Evolutionary conservation across 2,113 vertebrate species (phyloP).

Genomic region (Oncorhynchus masou): DNA sequence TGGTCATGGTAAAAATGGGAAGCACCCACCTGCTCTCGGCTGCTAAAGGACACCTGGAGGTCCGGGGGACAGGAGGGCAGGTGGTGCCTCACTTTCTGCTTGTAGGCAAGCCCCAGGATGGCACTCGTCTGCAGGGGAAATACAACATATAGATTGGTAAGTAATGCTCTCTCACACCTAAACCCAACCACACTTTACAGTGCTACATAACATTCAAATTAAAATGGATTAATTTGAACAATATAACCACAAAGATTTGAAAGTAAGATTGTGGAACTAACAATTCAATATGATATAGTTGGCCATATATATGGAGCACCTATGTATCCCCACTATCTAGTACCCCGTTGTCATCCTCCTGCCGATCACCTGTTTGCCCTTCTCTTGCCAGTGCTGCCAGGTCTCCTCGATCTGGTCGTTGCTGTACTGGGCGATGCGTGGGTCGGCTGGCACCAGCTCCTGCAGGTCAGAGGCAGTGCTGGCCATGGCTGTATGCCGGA

Average conservation of each 20-base stretch:
- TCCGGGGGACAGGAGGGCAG: slow-evolving; percentile 9
- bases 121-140: slow-evolving; percentile 7
- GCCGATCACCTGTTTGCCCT: slow-evolving; percentile 18
- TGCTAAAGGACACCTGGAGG: slow-evolving; percentile 6
- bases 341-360: neutral
- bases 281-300: too few relatives aligned
- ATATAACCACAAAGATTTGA: too few relatives aligned
- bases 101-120: slow-evolving; percentile 23
- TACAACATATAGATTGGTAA: neutral
- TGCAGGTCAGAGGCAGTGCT: neutral
- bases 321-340: neutral
- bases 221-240: too few relatives aligned
- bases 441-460: slow-evolving; percentile 9
- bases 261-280: too few relatives aligned
- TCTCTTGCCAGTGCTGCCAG: slow-evolving; percentile 25
- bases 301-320: neutral
- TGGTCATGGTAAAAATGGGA: neutral
- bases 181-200: neutral
- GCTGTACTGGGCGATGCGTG: slow-evolving; percentile 12
- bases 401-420: slow-evolving; percentile 23
- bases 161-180: neutral
- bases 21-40: slow-evolving; percentile 13
- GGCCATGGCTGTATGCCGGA: neutral
- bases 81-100: slow-evolving; percentile 23
- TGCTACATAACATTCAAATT: too few relatives aligned